phyloP scores from a whole-genome alignment of 2,113 vertebrate species.

The Gymnarchus niloticus region DNA sequence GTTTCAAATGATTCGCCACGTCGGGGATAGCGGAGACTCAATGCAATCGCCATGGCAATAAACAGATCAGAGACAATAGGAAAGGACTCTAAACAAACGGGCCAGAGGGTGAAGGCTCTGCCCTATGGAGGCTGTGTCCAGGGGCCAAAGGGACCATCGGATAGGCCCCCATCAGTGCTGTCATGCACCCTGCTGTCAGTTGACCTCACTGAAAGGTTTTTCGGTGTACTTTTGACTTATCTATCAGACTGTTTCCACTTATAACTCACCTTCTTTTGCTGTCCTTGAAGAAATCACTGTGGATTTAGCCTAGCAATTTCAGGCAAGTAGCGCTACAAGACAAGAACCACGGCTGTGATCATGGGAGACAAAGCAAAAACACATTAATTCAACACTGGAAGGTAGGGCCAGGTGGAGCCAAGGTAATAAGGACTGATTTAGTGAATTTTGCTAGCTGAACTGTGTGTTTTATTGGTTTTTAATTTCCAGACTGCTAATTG shows the following conservation, averaged over 20 bases:
- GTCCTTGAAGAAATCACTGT: not conserved
- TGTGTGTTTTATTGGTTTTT: not conserved
- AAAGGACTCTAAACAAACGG: not conserved
- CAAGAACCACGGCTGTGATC: not conserved
- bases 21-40: not conserved
- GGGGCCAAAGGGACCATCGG: not conserved
- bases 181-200: not conserved
- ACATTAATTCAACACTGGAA: not conserved
- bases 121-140: not conserved
- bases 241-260: not conserved
- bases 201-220: not conserved
- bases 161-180: not conserved
- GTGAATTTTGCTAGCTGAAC: not conserved
- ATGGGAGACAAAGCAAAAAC: not conserved
- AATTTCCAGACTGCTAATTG: not conserved
- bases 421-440: too few species aligned
- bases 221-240: not conserved
- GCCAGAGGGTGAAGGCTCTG: not conserved
- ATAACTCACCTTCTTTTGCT: not conserved
- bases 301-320: not conserved
- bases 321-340: not conserved
- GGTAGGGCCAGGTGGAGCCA: too few species aligned
- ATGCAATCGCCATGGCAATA: conserved; percentile 7
- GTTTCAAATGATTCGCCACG: not conserved
- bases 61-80: not conserved